Base-by-base conservation (phyloP, 2,888 invertebrate genomes). In the Lithophane leautieri region DNA sequence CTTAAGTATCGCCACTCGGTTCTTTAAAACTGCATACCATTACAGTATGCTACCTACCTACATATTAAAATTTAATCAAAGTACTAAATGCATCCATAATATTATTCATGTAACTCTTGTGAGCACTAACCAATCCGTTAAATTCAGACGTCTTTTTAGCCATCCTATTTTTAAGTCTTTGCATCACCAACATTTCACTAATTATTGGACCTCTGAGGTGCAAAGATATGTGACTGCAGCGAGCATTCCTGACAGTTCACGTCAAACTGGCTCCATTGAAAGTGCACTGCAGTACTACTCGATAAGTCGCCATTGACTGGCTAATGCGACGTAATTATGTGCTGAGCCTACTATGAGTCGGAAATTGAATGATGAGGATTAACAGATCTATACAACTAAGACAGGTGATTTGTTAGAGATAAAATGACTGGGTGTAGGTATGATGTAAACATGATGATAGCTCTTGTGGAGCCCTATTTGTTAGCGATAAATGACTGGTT, bases 291-390 rank as follows among this genome's bases (percentile, higher is more conserved):
- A 54, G 34, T 16, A 22, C 44, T 50, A 52, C 52, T n/a, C 25
- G 54, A 58, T 63, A 62, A 60, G 79, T 42, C 54, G 34, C 34
- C 47, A 63, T 61, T 56, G 74, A 61, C 70, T 73, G 54, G 4
- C 34, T 74, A 68, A 71, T 71, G 63, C 40, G 34, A 14, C 58
- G 28, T 50, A 19, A 73, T 73, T 22, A 73, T 62, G 25, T 79
- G 22, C 69, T 34, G 28, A 66, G 28, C 34, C 28, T 19, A 63
- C 40, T 61, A 16, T 50, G 66, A 50, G 28, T 50, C 25, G 25
- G 67, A 54, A 58, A 40, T 47, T 22, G 14, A 69, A 50, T 40
- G 25, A 66, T 52, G 22, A 25, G 16, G n/a, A 54, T 54, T 25
- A 54, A 56, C 50, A 28, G 28, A 44, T 47, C 22, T 52, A n/a